These are phyloP conservation scores for Ceuthmochares aereus DNA, from an alignment of 2,113 vertebrate genomes.

Conservation along the genomic window DNA sequence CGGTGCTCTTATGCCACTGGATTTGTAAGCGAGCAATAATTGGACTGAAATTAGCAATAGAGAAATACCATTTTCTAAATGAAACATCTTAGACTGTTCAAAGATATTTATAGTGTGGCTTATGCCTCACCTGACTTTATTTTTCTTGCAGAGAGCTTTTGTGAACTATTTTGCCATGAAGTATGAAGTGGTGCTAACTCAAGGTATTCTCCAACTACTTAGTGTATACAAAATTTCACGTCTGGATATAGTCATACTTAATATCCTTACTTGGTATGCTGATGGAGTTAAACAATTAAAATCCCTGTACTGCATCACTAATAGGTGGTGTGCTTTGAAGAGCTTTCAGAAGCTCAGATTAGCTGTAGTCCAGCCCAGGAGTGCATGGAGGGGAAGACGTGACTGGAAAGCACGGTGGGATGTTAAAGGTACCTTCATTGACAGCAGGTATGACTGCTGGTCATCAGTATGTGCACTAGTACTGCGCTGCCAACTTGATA, in stretches of 20 bases:
- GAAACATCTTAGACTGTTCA: background rate
- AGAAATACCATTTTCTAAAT: background rate
- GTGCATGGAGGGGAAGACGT: background rate
- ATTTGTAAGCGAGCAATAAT: background rate
- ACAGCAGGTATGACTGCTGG: background rate
- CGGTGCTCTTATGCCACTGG: background rate
- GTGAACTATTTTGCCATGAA: background rate
- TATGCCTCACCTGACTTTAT: background rate
- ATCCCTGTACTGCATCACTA: background rate
- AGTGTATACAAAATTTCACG: background rate
- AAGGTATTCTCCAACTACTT: background rate
- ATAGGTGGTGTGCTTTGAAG: background rate
- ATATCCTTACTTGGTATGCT: background rate
- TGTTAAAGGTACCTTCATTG: background rate
- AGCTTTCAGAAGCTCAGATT: background rate
- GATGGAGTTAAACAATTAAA: background rate
- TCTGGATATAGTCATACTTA: background rate
- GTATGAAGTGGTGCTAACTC: background rate
- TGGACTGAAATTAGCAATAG: background rate
- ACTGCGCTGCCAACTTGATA: fast-evolving
- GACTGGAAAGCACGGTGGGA: background rate
- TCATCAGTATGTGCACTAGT: fast-evolving
- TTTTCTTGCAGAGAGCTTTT: background rate
- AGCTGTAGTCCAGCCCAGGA: background rate
- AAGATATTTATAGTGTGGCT: background rate